Conservation (phyloP, 2,888 invertebrate species). For the Geotrupes spiniger region DNA sequence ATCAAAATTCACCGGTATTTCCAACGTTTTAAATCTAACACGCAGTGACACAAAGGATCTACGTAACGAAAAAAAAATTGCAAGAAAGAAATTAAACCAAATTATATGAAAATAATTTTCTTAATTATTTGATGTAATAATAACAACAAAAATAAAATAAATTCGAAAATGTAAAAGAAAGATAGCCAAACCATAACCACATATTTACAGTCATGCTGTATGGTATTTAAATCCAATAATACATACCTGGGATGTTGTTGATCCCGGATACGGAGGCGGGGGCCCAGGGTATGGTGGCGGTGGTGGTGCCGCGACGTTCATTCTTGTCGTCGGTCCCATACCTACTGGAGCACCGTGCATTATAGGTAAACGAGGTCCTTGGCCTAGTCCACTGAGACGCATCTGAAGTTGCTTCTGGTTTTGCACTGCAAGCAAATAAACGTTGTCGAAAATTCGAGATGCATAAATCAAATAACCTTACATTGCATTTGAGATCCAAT, state of each 20-base stretch:
- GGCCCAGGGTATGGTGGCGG: conserved; percentile 72
- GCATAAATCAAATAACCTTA: conserved; percentile 32
- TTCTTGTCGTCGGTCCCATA: conserved; percentile 17
- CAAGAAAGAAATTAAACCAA: not conserved
- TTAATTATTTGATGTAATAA: conserved; percentile 5
- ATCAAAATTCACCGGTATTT: conserved; percentile 1
- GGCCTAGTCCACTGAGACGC: conserved; percentile 38
- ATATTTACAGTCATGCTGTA: conserved; percentile 25
- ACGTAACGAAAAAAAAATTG: no score
- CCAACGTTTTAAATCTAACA: not conserved
- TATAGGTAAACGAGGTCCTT: conserved; percentile 29
- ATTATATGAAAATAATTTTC: not conserved
- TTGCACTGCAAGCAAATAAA: conserved; percentile 34
- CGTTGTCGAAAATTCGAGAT: not conserved
- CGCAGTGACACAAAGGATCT: no score
- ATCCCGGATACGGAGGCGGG: conserved; percentile 67
- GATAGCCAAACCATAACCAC: conserved; percentile 30
- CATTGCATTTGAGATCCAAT: conserved; percentile 37
- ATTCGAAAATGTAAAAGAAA: conserved; percentile 21
- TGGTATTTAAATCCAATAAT: not conserved
- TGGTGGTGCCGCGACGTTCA: conserved; percentile 47
- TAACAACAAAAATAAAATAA: conserved; percentile 16
- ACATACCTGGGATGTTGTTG: conserved; percentile 38
- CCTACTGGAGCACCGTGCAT: conserved; percentile 20
- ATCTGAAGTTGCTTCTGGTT: conserved; percentile 46